phyloP scores from a whole-genome alignment of 1,140 invertebrate species.

The Halyomorpha halys region DNA sequence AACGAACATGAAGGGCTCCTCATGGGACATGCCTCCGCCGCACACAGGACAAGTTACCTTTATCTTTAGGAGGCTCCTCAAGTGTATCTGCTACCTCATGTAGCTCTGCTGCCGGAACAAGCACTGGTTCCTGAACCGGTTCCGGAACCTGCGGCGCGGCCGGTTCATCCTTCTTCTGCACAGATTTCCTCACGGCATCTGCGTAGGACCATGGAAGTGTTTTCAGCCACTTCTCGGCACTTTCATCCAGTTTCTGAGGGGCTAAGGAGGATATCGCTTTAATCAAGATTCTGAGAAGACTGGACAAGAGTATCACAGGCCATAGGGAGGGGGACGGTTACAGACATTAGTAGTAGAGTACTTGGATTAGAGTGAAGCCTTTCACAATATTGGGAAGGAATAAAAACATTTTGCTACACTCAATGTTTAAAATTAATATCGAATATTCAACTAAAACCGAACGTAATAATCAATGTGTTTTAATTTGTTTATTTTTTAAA shows the following conservation, averaged over 20 bases:
- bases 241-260: neutral
- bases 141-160: neutral
- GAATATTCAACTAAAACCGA: too few relatives aligned
- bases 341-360: neutral
- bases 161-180: slow-evolving; percentile 19
- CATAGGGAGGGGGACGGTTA: neutral
- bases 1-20: too few relatives aligned
- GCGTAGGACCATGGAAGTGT: slow-evolving; percentile 23
- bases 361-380: too few relatives aligned
- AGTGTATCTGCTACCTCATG: neutral
- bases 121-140: neutral
- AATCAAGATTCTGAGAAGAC: neutral
- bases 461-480: too few relatives aligned
- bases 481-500: too few relatives aligned
- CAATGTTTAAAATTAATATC: too few relatives aligned
- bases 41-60: too few relatives aligned
- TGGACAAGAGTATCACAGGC: neutral
- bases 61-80: too few relatives aligned
- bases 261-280: neutral
- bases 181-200: slow-evolving; percentile 14
- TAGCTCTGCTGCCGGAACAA: neutral
- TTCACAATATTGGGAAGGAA: too few relatives aligned
- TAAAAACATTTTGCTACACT: too few relatives aligned
- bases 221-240: slow-evolving; percentile 24
- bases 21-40: too few relatives aligned